These are phyloP conservation scores for Carposina sasakii DNA, from an alignment of 1,140 invertebrate species.

Conservation along the genomic window DNA sequence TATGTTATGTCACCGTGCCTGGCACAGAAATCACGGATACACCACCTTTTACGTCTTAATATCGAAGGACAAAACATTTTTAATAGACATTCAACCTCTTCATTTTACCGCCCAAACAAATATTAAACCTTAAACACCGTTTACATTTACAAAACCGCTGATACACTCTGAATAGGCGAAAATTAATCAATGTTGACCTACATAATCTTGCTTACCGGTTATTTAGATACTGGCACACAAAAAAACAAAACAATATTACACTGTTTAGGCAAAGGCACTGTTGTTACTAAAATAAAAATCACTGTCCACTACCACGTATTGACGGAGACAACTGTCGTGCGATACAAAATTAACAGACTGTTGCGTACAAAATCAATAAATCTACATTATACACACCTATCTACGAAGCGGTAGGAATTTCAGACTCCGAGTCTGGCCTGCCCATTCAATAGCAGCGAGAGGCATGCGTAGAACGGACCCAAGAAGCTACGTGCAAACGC, in stretches of 20 bases:
- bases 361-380: conserved; percentile 56
- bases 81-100: conserved; percentile 24
- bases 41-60: too few species aligned
- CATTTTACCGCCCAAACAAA: conserved; percentile 9
- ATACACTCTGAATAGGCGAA: too few species aligned
- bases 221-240: conserved; percentile 29
- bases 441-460: conserved; percentile 61
- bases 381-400: too few species aligned
- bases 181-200: conserved; percentile 38
- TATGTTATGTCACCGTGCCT: conserved; percentile 21
- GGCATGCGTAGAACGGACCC: conserved; percentile 58
- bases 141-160: too few species aligned
- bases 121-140: too few species aligned
- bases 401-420: too few species aligned
- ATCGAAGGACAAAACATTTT: too few species aligned
- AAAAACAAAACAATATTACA: conserved; percentile 26
- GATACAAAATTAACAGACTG: conserved; percentile 43
- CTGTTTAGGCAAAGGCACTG: conserved; percentile 56
- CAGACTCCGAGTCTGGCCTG: conserved; percentile 31
- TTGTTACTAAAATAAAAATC: conserved; percentile 30
- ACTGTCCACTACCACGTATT: conserved; percentile 39
- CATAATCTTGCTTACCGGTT: conserved; percentile 29
- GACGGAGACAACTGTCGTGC: conserved; percentile 24
- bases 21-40: too few species aligned
- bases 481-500: too few species aligned